Evolutionary conservation across 2,888 invertebrate genomes (phyloP).

Genomic region (Trachelus iudaicus): DNA sequence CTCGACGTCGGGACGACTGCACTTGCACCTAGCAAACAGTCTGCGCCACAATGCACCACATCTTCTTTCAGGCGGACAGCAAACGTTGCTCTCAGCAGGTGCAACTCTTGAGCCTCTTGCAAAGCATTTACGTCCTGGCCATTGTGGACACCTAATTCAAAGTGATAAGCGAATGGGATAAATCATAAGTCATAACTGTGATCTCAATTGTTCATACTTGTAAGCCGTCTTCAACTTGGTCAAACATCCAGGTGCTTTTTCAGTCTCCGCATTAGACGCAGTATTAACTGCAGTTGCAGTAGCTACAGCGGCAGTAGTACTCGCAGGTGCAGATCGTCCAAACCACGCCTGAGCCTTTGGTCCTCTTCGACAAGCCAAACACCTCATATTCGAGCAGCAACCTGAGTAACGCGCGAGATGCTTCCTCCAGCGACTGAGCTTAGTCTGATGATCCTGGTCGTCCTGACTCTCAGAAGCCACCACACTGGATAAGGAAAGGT

Average conservation of each 20-base stretch:
- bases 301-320: slow-evolving; percentile 1
- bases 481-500: slow-evolving; percentile 37
- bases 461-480: slow-evolving; percentile 39
- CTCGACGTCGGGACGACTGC: slow-evolving; percentile 37
- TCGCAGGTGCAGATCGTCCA: slow-evolving; percentile 28
- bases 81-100: slow-evolving; percentile 48
- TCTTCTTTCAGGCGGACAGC: slow-evolving; percentile 56
- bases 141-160: background rate
- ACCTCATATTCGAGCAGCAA: slow-evolving; percentile 47
- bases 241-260: slow-evolving; percentile 31
- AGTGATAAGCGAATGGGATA: background rate
- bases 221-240: slow-evolving; percentile 52
- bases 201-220: slow-evolving; percentile 41
- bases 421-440: slow-evolving; percentile 38
- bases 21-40: slow-evolving; percentile 41
- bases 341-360: slow-evolving; percentile 53
- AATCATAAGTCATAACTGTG: background rate
- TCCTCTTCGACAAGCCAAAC: slow-evolving; percentile 54
- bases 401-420: slow-evolving; percentile 27
- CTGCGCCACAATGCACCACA: slow-evolving; percentile 53
- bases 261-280: background rate
- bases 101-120: slow-evolving; percentile 43
- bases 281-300: slow-evolving; percentile 9
- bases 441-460: background rate
- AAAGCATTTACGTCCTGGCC: background rate